These are phyloP conservation scores for Calameuta idolon DNA, from an alignment of 2,888 invertebrate species.

Conservation along the genomic window DNA sequence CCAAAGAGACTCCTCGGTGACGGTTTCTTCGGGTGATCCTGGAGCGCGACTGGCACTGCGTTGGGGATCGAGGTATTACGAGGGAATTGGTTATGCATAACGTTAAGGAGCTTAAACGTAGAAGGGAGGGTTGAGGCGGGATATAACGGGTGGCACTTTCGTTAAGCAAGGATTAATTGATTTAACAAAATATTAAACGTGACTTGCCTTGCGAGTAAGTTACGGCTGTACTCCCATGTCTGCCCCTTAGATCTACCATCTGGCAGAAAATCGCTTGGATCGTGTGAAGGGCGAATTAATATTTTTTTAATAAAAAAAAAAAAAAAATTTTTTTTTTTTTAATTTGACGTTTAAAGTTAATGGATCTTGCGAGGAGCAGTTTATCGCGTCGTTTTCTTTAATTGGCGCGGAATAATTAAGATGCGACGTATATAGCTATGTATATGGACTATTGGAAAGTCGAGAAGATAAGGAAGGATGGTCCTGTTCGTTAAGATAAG, in stretches of 20 bases:
- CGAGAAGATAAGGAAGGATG: not conserved
- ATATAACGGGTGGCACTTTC: not conserved
- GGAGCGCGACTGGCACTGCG: not conserved
- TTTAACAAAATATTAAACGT: not conserved
- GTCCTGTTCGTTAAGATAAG: not conserved
- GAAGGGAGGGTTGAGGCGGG: not conserved
- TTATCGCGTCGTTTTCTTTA: not conserved
- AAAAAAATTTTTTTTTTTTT: no score
- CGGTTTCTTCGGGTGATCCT: not conserved
- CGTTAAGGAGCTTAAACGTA: not conserved
- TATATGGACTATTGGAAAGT: not conserved
- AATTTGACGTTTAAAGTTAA: not conserved
- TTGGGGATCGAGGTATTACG: not conserved
- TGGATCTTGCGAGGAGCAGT: not conserved
- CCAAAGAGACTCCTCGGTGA: not conserved
- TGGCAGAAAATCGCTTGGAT: not conserved
- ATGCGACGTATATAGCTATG: not conserved
- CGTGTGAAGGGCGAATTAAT: not conserved
- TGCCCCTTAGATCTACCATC: no score
- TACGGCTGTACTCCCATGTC: no score
- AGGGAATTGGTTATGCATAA: not conserved
- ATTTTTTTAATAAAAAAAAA: not conserved
- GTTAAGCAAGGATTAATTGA: not conserved
- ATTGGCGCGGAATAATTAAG: not conserved
- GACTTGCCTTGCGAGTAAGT: not conserved